Conservation (phyloP, 2,888 invertebrate genomes). For the Nipponacmea schrenckii region DNA sequence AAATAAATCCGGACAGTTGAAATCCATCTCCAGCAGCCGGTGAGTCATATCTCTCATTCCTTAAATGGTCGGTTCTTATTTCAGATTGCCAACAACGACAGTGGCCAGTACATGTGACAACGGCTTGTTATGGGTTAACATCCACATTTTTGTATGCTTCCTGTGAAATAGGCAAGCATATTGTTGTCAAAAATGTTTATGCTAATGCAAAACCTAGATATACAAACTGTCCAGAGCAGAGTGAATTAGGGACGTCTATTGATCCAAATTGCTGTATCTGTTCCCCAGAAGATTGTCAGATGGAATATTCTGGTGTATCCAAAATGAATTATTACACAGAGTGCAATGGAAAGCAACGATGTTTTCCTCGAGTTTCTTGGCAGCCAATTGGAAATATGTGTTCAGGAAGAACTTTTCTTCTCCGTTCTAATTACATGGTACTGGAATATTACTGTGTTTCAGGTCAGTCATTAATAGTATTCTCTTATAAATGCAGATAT, state of each 20-base stretch:
- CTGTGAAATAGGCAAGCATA: background rate
- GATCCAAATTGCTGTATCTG: background rate
- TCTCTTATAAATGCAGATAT: too few relatives aligned
- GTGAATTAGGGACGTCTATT: background rate
- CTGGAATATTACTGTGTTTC: background rate
- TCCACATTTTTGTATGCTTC: background rate
- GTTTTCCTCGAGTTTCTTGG: background rate
- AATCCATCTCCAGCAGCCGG: too few relatives aligned
- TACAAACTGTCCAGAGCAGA: background rate
- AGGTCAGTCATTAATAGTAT: background rate
- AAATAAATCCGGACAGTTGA: too few relatives aligned
- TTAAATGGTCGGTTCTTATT: too few relatives aligned
- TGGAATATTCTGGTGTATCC: background rate
- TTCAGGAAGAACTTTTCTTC: background rate
- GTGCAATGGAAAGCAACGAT: background rate
- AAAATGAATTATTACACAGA: background rate
- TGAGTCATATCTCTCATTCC: too few relatives aligned
- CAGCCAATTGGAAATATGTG: background rate
- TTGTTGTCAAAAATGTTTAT: background rate
- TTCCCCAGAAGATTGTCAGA: background rate
- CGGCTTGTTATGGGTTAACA: background rate
- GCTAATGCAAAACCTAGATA: background rate
- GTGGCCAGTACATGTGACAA: background rate
- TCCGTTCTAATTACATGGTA: slow-evolving; percentile 4
- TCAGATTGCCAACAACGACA: background rate